Conservation (phyloP, 1,140 invertebrate species). For the Drosophila bifasciata region DNA sequence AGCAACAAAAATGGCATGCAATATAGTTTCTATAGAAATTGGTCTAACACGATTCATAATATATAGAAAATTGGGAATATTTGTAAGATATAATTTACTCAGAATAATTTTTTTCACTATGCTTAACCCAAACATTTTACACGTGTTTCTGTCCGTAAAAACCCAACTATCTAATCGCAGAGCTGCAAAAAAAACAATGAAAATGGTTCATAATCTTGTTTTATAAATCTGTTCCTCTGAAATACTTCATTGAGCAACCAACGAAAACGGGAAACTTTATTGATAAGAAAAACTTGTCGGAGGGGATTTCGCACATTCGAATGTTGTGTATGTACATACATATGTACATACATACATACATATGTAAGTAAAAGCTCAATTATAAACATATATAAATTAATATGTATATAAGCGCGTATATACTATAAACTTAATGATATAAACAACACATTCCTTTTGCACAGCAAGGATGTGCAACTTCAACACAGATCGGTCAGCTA, state of each 20-base stretch:
- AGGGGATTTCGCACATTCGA: neutral
- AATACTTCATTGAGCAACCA: slow-evolving; percentile 20
- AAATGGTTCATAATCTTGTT: slow-evolving; percentile 6
- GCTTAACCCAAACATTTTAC: neutral
- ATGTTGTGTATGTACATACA: no score
- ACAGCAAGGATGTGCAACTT: no score
- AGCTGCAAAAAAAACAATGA: neutral
- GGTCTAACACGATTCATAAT: slow-evolving; percentile 9
- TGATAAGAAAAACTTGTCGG: neutral
- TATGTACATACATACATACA: no score
- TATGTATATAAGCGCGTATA: no score
- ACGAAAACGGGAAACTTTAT: slow-evolving; percentile 6
- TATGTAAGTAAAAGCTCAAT: no score
- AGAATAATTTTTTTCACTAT: slow-evolving; percentile 2
- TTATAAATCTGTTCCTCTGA: slow-evolving; percentile 7
- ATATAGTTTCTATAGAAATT: neutral
- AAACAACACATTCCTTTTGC: no score
- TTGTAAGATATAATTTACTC: no score
- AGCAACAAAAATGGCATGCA: neutral
- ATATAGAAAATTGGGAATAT: neutral
- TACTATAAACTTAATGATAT: no score
- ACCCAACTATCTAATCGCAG: slow-evolving; percentile 26
- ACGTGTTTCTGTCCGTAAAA: slow-evolving; percentile 35
- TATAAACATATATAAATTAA: no score
- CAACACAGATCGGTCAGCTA: no score